Base-by-base conservation (phyloP, 2,888 invertebrate genomes). In the Eristalis tenax region DNA sequence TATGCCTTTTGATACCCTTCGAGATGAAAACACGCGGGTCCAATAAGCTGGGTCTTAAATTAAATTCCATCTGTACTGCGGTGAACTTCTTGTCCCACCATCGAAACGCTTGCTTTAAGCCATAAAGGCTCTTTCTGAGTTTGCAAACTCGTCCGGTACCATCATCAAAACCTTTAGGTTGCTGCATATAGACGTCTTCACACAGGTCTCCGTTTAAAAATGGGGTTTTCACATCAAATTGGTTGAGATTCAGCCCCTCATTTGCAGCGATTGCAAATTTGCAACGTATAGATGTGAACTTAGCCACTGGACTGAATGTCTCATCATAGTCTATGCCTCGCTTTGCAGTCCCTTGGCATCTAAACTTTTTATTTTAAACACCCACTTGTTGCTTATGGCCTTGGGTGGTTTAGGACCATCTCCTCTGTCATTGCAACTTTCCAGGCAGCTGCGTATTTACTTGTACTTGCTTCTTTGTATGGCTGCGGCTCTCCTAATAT, bases 261-360 rank as follows among this genome's bases (percentile, higher is more conserved):
- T 64, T 28, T 65, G 82, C 88, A 8, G 88, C 87, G 63, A 88
- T 80, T 43, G 89, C 78, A 65, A 89, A 82, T n/a, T n/a, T n/a
- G n/a, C n/a, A n/a, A n/a, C n/a, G n/a, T n/a, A n/a, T n/a, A n/a
- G n/a, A n/a, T n/a, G n/a, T n/a, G n/a, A n/a, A n/a, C n/a, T n/a
- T n/a, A n/a, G n/a, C n/a, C n/a, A n/a, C n/a, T n/a, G n/a, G n/a
- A n/a, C n/a, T n/a, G n/a, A 90, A 92, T 1, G 90, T 90, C 70
- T 91, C 89, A 35, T 89, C 80, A 75, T 90, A 91, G 83, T 91
- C 90, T 22, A 89, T 75, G 3, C 90, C 90, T 59, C 78, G 88
- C 78, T 89, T 28, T 28, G 59, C 11, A 23, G 43, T 57, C 65
- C 23, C 18, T 59, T 76, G 13, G 57, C 66, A 5, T 26, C 65